phyloP scores from a whole-genome alignment of 2,888 invertebrate species.

The Agrilus biguttatus region DNA sequence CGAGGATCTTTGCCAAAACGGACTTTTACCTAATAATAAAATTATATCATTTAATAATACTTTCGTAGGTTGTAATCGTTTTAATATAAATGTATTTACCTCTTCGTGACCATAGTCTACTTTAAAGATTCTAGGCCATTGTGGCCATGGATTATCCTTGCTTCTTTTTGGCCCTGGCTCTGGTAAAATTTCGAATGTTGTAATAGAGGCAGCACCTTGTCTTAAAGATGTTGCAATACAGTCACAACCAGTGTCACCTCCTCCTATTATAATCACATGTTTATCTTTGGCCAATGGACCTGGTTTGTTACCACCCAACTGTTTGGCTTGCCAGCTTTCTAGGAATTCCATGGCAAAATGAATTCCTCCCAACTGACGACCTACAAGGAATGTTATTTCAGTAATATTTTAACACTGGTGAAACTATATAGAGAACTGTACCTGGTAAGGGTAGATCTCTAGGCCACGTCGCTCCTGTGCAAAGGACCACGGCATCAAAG shows the following conservation, averaged over 20 bases:
- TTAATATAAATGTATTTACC: conserved; percentile 26
- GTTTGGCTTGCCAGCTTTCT: conserved; percentile 92
- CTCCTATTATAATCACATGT: conserved; percentile 83
- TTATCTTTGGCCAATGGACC: conserved; percentile 77
- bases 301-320: conserved; percentile 47
- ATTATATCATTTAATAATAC: background rate
- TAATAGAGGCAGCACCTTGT: conserved; percentile 79
- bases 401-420: background rate
- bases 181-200: conserved; percentile 94
- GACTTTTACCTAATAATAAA: conserved; percentile 41
- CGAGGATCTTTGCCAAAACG: conserved; percentile 87
- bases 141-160: conserved; percentile 95
- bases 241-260: conserved; percentile 85
- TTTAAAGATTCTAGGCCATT: conserved; percentile 91
- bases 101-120: conserved; percentile 99
- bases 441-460: conserved; percentile 74
- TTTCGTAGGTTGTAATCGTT: background rate
- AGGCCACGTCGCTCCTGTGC: conserved; percentile 94
- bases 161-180: conserved; percentile 71
- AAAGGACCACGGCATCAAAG: conserved; percentile 75
- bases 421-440: conserved; percentile 22
- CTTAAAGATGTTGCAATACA: conserved; percentile 95
- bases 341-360: conserved; percentile 97
- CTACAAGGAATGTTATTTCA: conserved; percentile 10
- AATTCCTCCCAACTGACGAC: conserved; percentile 76